phyloP scores from a whole-genome alignment of 35 echinoderm and acorn worm species.

The Holothuria glaberrima region DNA sequence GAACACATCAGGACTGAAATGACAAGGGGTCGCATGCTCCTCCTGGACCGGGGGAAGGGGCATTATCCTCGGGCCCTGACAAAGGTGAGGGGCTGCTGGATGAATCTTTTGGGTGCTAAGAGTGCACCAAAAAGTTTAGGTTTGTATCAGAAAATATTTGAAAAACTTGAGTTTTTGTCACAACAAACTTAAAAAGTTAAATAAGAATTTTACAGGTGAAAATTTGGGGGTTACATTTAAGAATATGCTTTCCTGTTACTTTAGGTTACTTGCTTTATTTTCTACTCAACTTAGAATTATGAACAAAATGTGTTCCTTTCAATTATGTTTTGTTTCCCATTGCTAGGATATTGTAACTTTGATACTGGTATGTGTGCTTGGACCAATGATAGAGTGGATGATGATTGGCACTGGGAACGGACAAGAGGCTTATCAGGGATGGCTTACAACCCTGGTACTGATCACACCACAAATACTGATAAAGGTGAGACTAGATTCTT shows the following conservation, averaged over 20 bases:
- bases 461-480: constrained; percentile 39
- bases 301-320: background rate
- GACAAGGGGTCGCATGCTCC: too few relatives aligned
- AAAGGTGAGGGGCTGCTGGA: too few relatives aligned
- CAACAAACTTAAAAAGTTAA: background rate
- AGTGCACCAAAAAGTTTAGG: background rate
- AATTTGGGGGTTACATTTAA: background rate
- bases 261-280: too few relatives aligned
- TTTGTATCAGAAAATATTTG: background rate
- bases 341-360: constrained; percentile 82
- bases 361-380: constrained; percentile 69
- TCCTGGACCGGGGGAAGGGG: too few relatives aligned
- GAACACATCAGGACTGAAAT: too few relatives aligned
- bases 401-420: constrained; percentile 77
- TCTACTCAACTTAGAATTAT: too few relatives aligned
- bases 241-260: too few relatives aligned
- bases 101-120: too few relatives aligned
- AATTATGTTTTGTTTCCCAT: background rate
- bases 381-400: constrained; percentile 52
- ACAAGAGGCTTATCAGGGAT: constrained; percentile 43
- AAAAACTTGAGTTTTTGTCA: background rate
- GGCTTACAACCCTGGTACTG: constrained; percentile 62
- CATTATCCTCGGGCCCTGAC: too few relatives aligned
- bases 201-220: background rate
- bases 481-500: background rate